These are phyloP conservation scores for Xylocampa areola DNA, from an alignment of 2,888 invertebrate genomes.

Conservation along the genomic window DNA sequence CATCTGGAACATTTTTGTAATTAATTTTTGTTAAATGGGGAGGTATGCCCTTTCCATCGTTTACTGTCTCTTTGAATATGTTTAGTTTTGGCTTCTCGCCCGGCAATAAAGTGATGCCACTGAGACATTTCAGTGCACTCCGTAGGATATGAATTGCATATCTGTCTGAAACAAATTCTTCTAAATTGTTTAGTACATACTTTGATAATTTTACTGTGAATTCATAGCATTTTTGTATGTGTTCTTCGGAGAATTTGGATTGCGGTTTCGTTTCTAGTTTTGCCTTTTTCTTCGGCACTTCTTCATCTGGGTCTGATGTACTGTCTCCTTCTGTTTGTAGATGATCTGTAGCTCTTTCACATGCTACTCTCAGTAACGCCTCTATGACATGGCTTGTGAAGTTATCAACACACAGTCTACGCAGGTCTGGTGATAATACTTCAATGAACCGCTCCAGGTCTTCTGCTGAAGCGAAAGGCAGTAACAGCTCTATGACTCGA, in stretches of 20 bases:
- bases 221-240: constrained; percentile 89
- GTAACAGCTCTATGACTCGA: constrained; percentile 93
- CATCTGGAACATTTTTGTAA: constrained; percentile 88
- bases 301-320: constrained; percentile 60
- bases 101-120: constrained; percentile 90
- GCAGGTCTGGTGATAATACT: constrained; percentile 91
- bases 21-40: constrained; percentile 79
- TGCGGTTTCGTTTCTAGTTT: constrained; percentile 65
- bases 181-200: constrained; percentile 95
- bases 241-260: constrained; percentile 79
- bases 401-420: constrained; percentile 93
- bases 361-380: constrained; percentile 90
- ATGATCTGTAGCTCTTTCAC: constrained; percentile 85
- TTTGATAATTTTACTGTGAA: constrained; percentile 93
- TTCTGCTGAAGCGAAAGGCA: constrained; percentile 91
- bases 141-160: constrained; percentile 94
- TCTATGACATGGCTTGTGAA: constrained; percentile 95
- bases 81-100: constrained; percentile 83
- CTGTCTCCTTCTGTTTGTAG: constrained; percentile 63
- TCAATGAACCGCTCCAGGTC: constrained; percentile 91
- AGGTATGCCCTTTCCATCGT: constrained; percentile 74
- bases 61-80: constrained; percentile 72
- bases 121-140: constrained; percentile 92
- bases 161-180: constrained; percentile 94
- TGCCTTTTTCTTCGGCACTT: constrained; percentile 70